phyloP scores from a whole-genome alignment of 2,113 vertebrate species.

The Maylandia zebra region DNA sequence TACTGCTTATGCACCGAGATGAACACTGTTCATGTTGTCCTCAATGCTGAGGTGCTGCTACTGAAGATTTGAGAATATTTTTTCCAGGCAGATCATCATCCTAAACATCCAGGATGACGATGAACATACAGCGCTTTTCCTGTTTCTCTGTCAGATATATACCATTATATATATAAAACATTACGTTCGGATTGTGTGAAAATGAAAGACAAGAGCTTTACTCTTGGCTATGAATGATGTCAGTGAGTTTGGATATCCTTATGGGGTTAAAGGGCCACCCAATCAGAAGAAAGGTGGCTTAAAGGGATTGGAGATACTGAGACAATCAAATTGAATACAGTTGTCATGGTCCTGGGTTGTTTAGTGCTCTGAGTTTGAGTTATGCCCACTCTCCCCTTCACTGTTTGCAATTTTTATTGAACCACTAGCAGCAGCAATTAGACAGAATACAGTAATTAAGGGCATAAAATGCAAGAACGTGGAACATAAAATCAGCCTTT shows the following conservation, averaged over 20 bases:
- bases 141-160: not conserved
- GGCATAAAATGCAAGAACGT: no score
- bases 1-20: not conserved
- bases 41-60: not conserved
- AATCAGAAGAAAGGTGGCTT: not conserved
- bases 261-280: not conserved
- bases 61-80: no score
- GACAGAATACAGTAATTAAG: no score
- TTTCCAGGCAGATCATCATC: not conserved
- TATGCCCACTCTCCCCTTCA: not conserved
- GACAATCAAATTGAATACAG: fast-evolving
- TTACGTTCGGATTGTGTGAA: fast-evolving
- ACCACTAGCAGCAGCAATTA: no score
- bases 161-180: not conserved
- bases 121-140: not conserved
- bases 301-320: not conserved
- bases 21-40: not conserved
- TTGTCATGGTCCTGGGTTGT: not conserved
- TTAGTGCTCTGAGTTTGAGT: not conserved
- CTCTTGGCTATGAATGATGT: not conserved
- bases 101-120: not conserved
- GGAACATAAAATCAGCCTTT: no score
- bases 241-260: not conserved
- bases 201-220: not conserved
- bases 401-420: no score